phyloP scores from a whole-genome alignment of 2,888 invertebrate species.

The Noctua fimbriata region DNA sequence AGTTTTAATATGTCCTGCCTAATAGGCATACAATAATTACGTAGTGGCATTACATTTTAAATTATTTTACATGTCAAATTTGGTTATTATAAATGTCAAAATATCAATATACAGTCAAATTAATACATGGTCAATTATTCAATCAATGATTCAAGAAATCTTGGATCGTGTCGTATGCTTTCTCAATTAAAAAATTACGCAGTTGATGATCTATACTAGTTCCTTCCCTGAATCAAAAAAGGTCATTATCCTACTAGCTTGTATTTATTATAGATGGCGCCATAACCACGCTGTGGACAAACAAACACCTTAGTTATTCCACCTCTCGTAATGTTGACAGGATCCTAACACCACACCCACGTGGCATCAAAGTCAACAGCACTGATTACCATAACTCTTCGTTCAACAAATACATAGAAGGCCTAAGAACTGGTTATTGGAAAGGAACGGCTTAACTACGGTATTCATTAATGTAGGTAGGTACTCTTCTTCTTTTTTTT shows the following conservation, averaged over 20 bases:
- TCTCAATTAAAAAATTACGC: no score
- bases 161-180: no score
- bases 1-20: no score
- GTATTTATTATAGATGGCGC: slow-evolving; percentile 20
- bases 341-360: slow-evolving; percentile 46
- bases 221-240: neutral
- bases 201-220: neutral
- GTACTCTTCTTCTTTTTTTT: neutral
- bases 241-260: neutral
- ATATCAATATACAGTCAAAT: no score
- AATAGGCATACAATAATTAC: no score
- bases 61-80: no score
- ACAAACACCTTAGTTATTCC: slow-evolving; percentile 17
- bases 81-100: no score
- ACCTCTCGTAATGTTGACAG: slow-evolving; percentile 29
- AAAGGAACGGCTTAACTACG: slow-evolving; percentile 3
- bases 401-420: slow-evolving; percentile 38
- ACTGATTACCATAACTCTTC: slow-evolving; percentile 68
- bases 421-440: slow-evolving; percentile 41
- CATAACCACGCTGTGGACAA: slow-evolving; percentile 1
- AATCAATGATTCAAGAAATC: no score
- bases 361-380: slow-evolving; percentile 67
- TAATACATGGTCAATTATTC: no score
- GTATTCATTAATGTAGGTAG: slow-evolving; percentile 11
- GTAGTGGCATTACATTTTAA: no score